Conservation (phyloP, 1,140 invertebrate genomes). For the Drosophila malerkotliana region DNA sequence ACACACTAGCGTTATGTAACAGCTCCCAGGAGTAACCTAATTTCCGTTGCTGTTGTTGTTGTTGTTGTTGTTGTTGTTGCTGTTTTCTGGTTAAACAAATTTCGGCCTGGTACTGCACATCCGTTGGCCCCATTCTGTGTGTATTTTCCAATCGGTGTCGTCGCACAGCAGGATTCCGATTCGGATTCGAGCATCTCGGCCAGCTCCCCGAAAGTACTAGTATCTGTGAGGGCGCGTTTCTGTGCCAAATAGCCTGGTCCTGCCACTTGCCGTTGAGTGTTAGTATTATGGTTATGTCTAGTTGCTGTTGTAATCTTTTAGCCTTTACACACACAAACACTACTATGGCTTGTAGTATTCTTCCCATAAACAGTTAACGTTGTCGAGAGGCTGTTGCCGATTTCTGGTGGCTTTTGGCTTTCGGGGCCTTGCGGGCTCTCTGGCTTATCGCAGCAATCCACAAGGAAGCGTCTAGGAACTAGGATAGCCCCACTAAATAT, state of each 20-base stretch:
- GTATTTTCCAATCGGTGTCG: conserved; percentile 35
- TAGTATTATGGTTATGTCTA: conserved; percentile 68
- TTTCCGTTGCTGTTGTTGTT: conserved; percentile 51
- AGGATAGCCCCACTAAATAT: conserved; percentile 19
- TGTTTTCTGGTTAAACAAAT: conserved; percentile 65
- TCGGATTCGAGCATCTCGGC: conserved; percentile 1
- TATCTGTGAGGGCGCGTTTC: conserved; percentile 45
- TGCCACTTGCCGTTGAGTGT: conserved; percentile 38
- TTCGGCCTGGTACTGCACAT: conserved; percentile 53
- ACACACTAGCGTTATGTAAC: conserved; percentile 49
- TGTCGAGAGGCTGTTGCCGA: conserved; percentile 58
- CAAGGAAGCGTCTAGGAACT: conserved; percentile 15
- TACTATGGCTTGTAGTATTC: conserved; percentile 23
- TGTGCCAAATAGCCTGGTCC: conserved; percentile 34
- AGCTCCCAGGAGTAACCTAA: conserved; percentile 69
- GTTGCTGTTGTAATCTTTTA: conserved; percentile 49
- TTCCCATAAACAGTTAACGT: conserved; percentile 78
- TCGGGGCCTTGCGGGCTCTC: conserved; percentile 42
- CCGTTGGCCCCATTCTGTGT: conserved; percentile 44
- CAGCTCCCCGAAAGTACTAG: background rate
- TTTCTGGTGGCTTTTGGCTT: conserved; percentile 54
- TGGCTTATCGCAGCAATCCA: conserved; percentile 70
- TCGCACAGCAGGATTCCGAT: conserved; percentile 48
- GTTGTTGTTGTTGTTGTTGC: conserved; percentile 35
- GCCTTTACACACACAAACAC: conserved; percentile 9